phyloP scores from a whole-genome alignment of 2,797 vertebrate genomes.

The Manis javanica region DNA sequence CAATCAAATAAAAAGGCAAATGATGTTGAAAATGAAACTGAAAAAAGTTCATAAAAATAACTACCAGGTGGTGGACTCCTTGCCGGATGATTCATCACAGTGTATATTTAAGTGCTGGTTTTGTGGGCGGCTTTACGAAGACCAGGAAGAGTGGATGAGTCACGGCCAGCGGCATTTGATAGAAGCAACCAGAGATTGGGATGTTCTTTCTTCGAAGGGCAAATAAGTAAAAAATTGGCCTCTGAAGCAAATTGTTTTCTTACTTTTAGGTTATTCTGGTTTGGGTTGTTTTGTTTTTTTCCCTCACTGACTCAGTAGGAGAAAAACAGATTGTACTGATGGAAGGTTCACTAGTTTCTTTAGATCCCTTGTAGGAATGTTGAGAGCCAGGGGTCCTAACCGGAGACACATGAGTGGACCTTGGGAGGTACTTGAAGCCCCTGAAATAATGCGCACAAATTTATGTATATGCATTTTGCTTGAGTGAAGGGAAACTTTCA shows the following conservation, averaged over 20 bases:
- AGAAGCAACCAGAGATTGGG: constrained; percentile 88
- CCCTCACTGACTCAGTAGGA: not conserved
- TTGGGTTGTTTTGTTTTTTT: not conserved
- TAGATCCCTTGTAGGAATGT: not conserved
- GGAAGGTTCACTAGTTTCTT: not conserved
- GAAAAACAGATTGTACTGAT: not conserved
- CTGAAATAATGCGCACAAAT: not conserved
- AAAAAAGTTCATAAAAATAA: constrained; percentile 94
- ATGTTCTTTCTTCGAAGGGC: constrained; percentile 84
- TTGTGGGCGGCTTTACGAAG: constrained; percentile 86
- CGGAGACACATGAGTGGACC: not conserved
- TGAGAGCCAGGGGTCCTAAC: not conserved
- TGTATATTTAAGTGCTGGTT: constrained; percentile 89
- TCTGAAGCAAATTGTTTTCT: constrained; percentile 1
- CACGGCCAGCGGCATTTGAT: constrained; percentile 88
- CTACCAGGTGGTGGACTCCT: constrained; percentile 92
- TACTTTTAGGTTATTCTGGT: not conserved
- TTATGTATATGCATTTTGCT: not conserved
- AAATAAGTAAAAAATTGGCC: constrained; percentile 51
- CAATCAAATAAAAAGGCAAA: constrained; percentile 88
- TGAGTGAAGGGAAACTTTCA: not conserved
- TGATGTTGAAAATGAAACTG: constrained; percentile 95
- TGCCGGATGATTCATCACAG: constrained; percentile 84
- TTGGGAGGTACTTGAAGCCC: not conserved
- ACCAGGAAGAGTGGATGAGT: constrained; percentile 90